phyloP scores from a whole-genome alignment of 2,888 invertebrate species.

The Hydriomena furcata region DNA sequence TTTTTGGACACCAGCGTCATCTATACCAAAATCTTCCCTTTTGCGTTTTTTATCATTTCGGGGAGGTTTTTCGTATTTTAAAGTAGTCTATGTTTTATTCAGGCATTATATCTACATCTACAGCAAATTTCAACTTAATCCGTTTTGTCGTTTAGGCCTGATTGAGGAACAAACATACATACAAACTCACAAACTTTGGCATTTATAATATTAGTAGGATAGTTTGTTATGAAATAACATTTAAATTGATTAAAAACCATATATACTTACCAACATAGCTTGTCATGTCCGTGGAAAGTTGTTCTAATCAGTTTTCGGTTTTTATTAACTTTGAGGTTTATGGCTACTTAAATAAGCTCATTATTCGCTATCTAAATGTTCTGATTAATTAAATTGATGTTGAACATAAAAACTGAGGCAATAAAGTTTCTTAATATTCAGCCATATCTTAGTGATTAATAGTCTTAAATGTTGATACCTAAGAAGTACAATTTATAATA shows the following conservation, averaged over 20 bases:
- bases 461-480: constrained; percentile 5
- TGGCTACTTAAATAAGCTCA: constrained; percentile 22
- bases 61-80: too few relatives aligned
- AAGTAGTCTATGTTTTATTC: too few relatives aligned
- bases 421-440: constrained; percentile 22
- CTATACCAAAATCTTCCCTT: too few relatives aligned
- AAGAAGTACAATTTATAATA: background rate
- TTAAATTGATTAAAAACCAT: background rate
- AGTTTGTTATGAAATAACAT: too few relatives aligned
- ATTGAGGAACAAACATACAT: too few relatives aligned
- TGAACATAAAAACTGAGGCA: constrained; percentile 24
- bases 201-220: too few relatives aligned
- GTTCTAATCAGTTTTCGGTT: constrained; percentile 6
- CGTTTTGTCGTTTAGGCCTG: too few relatives aligned
- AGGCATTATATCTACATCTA: too few relatives aligned
- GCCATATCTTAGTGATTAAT: constrained; percentile 26
- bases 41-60: too few relatives aligned
- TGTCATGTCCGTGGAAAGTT: background rate
- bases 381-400: constrained; percentile 31
- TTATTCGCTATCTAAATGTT: constrained; percentile 27
- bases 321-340: constrained; percentile 17
- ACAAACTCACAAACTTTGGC: too few relatives aligned
- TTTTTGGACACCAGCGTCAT: too few relatives aligned
- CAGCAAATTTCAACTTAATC: too few relatives aligned
- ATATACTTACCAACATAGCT: background rate